Evolutionary conservation across 2,113 vertebrate genomes (phyloP), one percentile per base, ranked within the genome.

Genomic region (Erpornis zantholeuca): DNA sequence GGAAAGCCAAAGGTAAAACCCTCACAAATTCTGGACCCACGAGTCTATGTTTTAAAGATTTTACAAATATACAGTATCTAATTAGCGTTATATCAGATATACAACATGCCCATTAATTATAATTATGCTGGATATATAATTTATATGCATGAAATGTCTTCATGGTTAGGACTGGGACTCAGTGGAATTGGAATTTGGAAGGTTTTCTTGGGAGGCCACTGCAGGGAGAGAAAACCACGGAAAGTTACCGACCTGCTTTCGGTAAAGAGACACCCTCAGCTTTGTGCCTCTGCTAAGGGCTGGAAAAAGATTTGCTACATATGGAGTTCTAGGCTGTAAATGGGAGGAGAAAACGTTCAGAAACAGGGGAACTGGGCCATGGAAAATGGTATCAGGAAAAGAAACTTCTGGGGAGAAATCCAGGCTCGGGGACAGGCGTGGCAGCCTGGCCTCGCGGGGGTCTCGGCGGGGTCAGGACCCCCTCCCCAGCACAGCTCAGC

Each of bases 31-130:
- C 88, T 94, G 84, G 90, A 96, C 76, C 92, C 91, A 86, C 12
- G 6, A 94, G 85, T 88, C 92, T 96, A 84, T 9, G 6, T 73
- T 94, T 95, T 56, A 93, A 94, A 95, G 82, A 68, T 92, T 96
- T 96, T 90, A 97, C 93, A 96, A 89, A 88, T 96, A 96, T 96
- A 92, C 78, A 96, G 82, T 87, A 92, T 96, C 92, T 97, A 97
- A 97, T 95, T 82, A 96, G 61, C 60, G 16, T 95, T 92, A 89
- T 86, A 96, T 94, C 94, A 93, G 95, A 75, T 96, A 92, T 96
- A 96, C 72, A 96, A 95, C 96, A 95, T 97, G 96, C 96, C 95
- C 85, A 33, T 82, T 92, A 79, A 92, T 80, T 94, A 92, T 82
- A 94, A 44, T 94, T 96, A 92, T 69, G 72, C 83, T 96, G 88